Conservation (phyloP, 2,888 invertebrate species). For the Oxystoma pomonae region DNA sequence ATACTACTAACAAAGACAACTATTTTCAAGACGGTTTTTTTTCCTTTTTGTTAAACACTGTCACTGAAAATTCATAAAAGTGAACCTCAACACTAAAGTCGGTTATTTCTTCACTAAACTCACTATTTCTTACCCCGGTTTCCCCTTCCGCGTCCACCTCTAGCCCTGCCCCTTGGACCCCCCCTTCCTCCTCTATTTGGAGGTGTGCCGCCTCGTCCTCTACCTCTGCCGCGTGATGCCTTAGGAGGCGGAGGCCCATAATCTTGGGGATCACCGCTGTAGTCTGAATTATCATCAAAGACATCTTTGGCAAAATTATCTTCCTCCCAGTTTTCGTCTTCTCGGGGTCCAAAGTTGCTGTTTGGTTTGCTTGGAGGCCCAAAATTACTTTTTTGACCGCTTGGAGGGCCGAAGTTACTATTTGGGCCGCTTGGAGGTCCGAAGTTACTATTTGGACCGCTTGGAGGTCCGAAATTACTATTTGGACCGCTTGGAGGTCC, state of each 20-base stretch:
- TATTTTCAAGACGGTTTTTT: too few species aligned
- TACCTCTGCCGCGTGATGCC: conserved; percentile 13
- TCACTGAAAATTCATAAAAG: too few species aligned
- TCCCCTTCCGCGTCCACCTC: not conserved
- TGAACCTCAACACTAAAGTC: too few species aligned
- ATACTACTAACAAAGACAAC: too few species aligned
- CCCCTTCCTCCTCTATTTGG: conserved; percentile 10
- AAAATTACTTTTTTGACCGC: not conserved
- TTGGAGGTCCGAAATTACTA: not conserved
- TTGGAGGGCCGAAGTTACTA: not conserved
- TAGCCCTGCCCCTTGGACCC: not conserved
- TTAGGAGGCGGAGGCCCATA: conserved; percentile 6
- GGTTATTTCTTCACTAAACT: too few species aligned
- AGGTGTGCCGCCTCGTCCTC: conserved; percentile 6
- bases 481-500: not conserved
- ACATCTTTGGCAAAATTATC: not conserved
- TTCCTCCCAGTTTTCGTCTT: not conserved
- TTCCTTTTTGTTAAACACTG: too few species aligned
- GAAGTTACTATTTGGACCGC: not conserved
- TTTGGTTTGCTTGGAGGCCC: not conserved
- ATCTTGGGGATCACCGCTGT: not conserved
- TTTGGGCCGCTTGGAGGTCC: not conserved
- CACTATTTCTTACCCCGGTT: not conserved
- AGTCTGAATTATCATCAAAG: not conserved
- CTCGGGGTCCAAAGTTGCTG: not conserved